Conservation (phyloP, 2,113 vertebrate genomes). For the Oceanites oceanicus region DNA sequence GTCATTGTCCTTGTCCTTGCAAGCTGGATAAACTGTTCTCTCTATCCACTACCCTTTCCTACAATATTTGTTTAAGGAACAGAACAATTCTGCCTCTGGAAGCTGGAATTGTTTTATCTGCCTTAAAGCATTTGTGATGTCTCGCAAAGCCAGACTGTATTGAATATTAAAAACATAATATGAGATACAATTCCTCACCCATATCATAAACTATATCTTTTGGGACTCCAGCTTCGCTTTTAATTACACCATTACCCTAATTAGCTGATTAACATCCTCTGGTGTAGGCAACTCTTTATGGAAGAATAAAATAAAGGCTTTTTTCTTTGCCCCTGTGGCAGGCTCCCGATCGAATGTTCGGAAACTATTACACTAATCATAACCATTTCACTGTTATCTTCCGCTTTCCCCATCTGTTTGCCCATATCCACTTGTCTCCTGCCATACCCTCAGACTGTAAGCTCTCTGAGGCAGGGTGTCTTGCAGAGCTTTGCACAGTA, state of each 20-base stretch:
- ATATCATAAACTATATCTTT: not conserved
- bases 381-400: constrained; percentile 17
- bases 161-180: not conserved
- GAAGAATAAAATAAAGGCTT: not conserved
- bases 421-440: not conserved
- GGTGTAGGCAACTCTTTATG: not conserved
- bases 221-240: not conserved
- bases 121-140: not conserved
- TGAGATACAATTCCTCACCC: not conserved
- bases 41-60: not conserved
- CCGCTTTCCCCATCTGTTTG: not conserved
- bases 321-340: not conserved
- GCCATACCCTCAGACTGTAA: not conserved
- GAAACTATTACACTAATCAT: constrained; percentile 28
- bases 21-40: not conserved
- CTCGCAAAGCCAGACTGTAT: not conserved
- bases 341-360: not conserved
- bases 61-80: not conserved
- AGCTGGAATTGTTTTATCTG: not conserved
- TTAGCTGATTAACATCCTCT: constrained; percentile 13
- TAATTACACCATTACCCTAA: constrained; percentile 46
- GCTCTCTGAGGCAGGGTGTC: not conserved
- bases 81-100: not conserved
- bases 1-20: not conserved
- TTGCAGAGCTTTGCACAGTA: not conserved